Conservation (phyloP, 2,888 invertebrate species). For the Anticlea derivata region DNA sequence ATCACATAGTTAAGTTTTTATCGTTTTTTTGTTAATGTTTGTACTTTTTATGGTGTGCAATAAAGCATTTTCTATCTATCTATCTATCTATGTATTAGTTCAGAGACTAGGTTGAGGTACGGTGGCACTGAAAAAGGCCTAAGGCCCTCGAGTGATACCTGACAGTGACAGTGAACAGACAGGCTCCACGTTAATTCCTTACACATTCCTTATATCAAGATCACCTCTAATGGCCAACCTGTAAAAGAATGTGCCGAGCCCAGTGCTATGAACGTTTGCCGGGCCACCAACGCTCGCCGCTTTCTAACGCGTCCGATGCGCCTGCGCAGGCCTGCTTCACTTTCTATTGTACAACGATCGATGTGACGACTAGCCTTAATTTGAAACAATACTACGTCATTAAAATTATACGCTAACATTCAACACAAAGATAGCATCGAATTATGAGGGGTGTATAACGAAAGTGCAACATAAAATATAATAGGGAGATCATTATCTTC, state of each 20-base stretch:
- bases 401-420: constrained; percentile 35
- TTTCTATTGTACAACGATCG: constrained; percentile 73
- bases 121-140: no score
- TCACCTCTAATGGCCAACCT: constrained; percentile 41
- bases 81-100: no score
- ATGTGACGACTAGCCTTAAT: constrained; percentile 50
- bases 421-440: constrained; percentile 18
- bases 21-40: no score
- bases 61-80: no score
- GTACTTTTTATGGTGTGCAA: no score
- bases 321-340: constrained; percentile 73
- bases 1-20: no score
- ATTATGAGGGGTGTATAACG: constrained; percentile 19
- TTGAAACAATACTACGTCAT: constrained; percentile 40
- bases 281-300: constrained; percentile 64
- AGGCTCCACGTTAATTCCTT: constrained; percentile 21
- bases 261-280: constrained; percentile 60
- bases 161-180: constrained; percentile 11
- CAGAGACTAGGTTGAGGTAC: no score
- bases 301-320: constrained; percentile 77
- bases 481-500: constrained; percentile 30
- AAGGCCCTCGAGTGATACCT: no score
- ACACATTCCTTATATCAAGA: constrained; percentile 36
- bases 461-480: constrained; percentile 28
- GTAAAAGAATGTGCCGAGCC: constrained; percentile 69